Percentiles rank a stretch among this genome's conserved stretches.
phyloP scores from a whole-genome alignment of 2,797 vertebrate genomes.

The Galago senegalensis region DNA sequence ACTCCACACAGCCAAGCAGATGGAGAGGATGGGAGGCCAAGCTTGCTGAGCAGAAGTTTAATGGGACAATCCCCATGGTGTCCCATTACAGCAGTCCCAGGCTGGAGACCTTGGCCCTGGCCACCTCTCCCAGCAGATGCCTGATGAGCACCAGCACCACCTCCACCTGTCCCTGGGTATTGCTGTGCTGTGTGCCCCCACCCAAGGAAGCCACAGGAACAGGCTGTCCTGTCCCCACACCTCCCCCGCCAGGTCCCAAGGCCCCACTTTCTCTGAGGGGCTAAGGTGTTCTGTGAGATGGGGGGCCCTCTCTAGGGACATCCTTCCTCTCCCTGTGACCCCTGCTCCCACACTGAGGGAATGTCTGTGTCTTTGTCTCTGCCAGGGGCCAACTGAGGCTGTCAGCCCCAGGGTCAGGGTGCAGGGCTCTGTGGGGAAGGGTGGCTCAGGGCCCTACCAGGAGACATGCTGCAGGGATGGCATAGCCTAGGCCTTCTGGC shows the following conservation, averaged over 20 bases:
- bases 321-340: background rate
- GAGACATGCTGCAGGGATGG: background rate
- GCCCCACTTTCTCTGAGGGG: conserved; percentile 2
- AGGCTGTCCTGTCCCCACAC: background rate
- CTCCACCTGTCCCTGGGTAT: background rate
- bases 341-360: background rate
- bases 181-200: background rate
- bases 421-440: background rate
- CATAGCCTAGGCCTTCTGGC: background rate
- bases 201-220: background rate
- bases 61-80: conserved; percentile 59
- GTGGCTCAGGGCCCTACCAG: background rate
- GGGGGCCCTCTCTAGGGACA: background rate
- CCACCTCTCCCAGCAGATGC: background rate
- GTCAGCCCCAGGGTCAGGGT: background rate
- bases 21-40: background rate
- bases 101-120: background rate
- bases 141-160: conserved; percentile 38
- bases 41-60: conserved; percentile 81
- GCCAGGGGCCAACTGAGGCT: background rate
- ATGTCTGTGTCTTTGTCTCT: background rate
- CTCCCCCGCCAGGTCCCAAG: background rate
- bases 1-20: fast-evolving
- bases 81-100: background rate
- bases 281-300: background rate